A percentile compares a stretch with the other conserved stretches of the same genome.
Evolutionary conservation across 2,888 invertebrate species (phyloP).

Genomic region (Drosophila melanosoma): DNA sequence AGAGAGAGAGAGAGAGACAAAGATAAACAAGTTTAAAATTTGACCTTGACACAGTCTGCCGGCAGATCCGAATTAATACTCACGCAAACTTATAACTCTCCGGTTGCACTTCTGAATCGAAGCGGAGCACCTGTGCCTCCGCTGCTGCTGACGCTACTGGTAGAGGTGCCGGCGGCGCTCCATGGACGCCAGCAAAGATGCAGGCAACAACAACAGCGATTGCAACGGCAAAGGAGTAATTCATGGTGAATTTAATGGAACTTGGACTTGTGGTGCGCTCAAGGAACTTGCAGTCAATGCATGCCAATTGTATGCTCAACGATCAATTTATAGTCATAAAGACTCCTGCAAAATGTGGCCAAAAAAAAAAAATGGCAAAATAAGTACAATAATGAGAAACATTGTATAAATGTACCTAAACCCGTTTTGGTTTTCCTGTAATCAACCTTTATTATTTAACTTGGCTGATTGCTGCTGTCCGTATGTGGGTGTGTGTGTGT

Average conservation of each 20-base stretch:
- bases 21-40: slow-evolving; percentile 41
- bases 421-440: slow-evolving; percentile 48
- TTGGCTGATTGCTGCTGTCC: slow-evolving; percentile 22
- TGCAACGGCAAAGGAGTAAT: slow-evolving; percentile 53
- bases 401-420: slow-evolving; percentile 29
- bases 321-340: slow-evolving; percentile 63
- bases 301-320: slow-evolving; percentile 54
- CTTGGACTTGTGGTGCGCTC: slow-evolving; percentile 50
- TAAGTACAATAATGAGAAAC: slow-evolving; percentile 18
- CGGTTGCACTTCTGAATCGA: slow-evolving; percentile 86
- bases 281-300: slow-evolving; percentile 78
- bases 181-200: slow-evolving; percentile 73
- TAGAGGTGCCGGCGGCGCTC: slow-evolving; percentile 74
- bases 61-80: slow-evolving; percentile 45
- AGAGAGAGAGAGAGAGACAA: neutral
- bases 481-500: neutral
- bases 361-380: slow-evolving; percentile 24
- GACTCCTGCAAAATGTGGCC: slow-evolving; percentile 34
- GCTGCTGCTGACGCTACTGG: slow-evolving; percentile 64
- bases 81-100: slow-evolving; percentile 83
- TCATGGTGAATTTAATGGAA: slow-evolving; percentile 65
- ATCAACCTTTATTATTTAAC: slow-evolving; percentile 59
- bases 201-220: slow-evolving; percentile 73
- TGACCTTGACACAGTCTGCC: slow-evolving; percentile 55
- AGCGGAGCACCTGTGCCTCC: slow-evolving; percentile 87